Evolutionary conservation across 2,888 invertebrate genomes (phyloP).

Genomic region (Cosmia trapezina): DNA sequence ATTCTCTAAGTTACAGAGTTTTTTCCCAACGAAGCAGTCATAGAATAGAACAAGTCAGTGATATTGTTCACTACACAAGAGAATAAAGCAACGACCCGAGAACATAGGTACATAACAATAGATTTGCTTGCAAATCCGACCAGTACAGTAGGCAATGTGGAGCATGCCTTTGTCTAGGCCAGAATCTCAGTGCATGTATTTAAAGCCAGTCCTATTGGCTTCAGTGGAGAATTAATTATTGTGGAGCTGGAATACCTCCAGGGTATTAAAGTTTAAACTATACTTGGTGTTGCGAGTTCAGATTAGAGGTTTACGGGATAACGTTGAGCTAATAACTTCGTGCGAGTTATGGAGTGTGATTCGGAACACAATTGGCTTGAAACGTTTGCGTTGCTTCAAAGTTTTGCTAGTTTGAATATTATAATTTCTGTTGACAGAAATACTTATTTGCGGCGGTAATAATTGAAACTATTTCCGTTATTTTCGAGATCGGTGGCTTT

Average conservation of each 20-base stretch:
- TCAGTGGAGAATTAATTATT: conserved; percentile 69
- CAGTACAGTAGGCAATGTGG: conserved; percentile 34
- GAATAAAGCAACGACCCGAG: conserved; percentile 32
- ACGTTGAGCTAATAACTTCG: conserved; percentile 53
- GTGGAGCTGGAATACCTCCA: conserved; percentile 61
- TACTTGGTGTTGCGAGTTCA: conserved; percentile 55
- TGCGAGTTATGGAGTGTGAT: conserved; percentile 49
- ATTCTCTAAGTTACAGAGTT: background rate
- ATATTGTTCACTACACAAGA: conserved; percentile 26
- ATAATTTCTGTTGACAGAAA: conserved; percentile 29
- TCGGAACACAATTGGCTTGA: conserved; percentile 44
- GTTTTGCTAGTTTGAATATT: conserved; percentile 38
- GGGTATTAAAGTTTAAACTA: conserved; percentile 61
- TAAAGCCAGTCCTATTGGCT: conserved; percentile 57
- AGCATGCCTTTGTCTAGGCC: conserved; percentile 52
- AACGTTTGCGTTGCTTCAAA: conserved; percentile 31
- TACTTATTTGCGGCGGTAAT: conserved; percentile 17
- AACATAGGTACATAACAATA: conserved; percentile 45
- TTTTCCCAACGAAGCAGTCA: conserved; percentile 24
- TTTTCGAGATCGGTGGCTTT: background rate
- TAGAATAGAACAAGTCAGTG: conserved; percentile 16
- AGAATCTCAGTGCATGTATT: conserved; percentile 52
- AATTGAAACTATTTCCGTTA: background rate
- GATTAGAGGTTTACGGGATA: conserved; percentile 59
- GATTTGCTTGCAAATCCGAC: conserved; percentile 52